Conservation (phyloP, 2,797 vertebrate genomes). For the Podarcis lilfordi region DNA sequence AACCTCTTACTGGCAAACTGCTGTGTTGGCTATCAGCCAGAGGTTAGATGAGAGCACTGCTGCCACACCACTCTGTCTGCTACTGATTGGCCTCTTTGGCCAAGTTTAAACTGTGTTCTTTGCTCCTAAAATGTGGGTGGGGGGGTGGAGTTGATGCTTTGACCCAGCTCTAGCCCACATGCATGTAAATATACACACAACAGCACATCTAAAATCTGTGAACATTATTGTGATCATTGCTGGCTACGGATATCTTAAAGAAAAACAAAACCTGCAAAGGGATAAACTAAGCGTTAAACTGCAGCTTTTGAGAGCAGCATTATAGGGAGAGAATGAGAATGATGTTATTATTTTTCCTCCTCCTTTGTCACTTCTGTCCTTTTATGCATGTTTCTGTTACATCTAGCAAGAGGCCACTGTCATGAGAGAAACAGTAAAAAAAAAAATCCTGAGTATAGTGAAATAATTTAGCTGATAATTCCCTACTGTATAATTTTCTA, state of each 20-base stretch:
- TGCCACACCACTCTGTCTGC: too few species aligned
- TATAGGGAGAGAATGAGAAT: background rate
- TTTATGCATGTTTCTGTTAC: conserved; percentile 79
- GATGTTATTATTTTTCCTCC: conserved; percentile 41
- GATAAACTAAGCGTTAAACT: conserved; percentile 53
- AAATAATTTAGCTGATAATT: conserved; percentile 88
- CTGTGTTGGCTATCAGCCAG: too few species aligned
- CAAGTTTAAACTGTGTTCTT: too few species aligned
- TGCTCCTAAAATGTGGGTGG: too few species aligned
- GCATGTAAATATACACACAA: conserved; percentile 25
- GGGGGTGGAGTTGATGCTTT: too few species aligned
- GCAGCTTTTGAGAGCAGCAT: conserved; percentile 46
- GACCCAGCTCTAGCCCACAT: too few species aligned
- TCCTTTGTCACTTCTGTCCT: conserved; percentile 79
- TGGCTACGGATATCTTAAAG: background rate
- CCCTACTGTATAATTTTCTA: conserved; percentile 83
- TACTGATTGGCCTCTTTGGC: too few species aligned
- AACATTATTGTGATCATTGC: background rate
- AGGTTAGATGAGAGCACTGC: too few species aligned
- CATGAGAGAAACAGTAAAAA: conserved; percentile 81
- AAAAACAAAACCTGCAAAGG: conserved; percentile 51
- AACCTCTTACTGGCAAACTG: too few species aligned
- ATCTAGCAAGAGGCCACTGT: conserved; percentile 79
- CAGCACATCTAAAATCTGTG: conserved; percentile 18
- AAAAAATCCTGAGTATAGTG: conserved; percentile 82